Conservation (phyloP, 1,140 invertebrate genomes). For the Pogonomyrmex barbatus region DNA sequence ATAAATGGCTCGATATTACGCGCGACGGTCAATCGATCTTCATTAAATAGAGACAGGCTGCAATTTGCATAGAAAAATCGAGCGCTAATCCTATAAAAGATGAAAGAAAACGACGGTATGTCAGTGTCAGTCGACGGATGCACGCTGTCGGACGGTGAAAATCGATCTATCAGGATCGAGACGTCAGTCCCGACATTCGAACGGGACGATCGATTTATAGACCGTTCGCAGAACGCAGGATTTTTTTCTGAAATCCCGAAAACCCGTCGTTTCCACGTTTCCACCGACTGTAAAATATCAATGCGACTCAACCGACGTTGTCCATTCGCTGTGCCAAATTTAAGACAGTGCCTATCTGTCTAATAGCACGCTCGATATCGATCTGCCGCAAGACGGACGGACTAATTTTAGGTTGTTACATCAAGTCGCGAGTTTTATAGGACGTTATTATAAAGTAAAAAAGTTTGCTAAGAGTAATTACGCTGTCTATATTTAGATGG, state of each 20-base stretch:
- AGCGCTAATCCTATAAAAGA: slow-evolving; percentile 48
- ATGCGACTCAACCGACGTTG: neutral
- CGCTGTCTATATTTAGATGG: slow-evolving; percentile 4
- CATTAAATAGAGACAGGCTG: slow-evolving; percentile 61
- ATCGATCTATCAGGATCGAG: slow-evolving; percentile 60
- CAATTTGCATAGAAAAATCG: slow-evolving; percentile 66
- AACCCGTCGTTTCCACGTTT: slow-evolving; percentile 20
- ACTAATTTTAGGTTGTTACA: slow-evolving; percentile 32
- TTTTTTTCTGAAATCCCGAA: slow-evolving; percentile 4
- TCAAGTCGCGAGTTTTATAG: slow-evolving; percentile 44
- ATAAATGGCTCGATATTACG: slow-evolving; percentile 23
- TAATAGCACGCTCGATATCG: slow-evolving; percentile 44
- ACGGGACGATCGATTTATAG: slow-evolving; percentile 38
- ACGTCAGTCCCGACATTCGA: slow-evolving; percentile 46
- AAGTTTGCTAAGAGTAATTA: slow-evolving; percentile 19
- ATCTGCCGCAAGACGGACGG: neutral
- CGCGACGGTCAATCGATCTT: slow-evolving; percentile 59
- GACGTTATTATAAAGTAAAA: slow-evolving; percentile 40
- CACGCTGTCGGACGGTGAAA: neutral
- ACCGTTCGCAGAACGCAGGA: neutral
- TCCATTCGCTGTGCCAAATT: slow-evolving; percentile 35
- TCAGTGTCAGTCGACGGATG: slow-evolving; percentile 53
- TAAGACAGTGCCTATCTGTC: slow-evolving; percentile 24
- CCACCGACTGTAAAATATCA: slow-evolving; percentile 30
- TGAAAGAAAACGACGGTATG: slow-evolving; percentile 50